phyloP scores from a whole-genome alignment of 2,113 vertebrate species.

The Acanthisitta chloris region DNA sequence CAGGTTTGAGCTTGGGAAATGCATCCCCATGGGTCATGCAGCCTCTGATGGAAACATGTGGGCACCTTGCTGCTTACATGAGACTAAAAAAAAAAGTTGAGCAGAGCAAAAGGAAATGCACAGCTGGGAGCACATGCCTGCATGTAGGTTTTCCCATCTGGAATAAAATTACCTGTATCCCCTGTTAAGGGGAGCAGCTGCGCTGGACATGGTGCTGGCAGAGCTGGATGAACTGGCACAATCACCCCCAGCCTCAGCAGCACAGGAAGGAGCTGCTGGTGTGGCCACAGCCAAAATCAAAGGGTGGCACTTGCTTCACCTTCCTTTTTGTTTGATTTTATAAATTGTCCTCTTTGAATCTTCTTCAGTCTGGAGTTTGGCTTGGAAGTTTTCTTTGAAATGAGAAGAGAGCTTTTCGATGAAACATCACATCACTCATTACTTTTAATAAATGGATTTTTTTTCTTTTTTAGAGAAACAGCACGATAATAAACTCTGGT shows the following conservation, averaged over 20 bases:
- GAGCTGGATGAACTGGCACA: not conserved
- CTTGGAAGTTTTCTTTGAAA: not conserved
- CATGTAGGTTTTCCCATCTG: not conserved
- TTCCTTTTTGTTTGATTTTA: not conserved
- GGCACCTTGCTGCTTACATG: not conserved
- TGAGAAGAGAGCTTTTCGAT: not conserved
- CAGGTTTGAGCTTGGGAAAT: not conserved
- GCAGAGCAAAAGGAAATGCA: not conserved
- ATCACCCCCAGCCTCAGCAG: not conserved
- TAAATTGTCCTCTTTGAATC: not conserved
- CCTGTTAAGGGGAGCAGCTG: not conserved
- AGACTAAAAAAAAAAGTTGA: not conserved
- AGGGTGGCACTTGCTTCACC: not conserved
- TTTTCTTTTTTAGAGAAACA: not conserved
- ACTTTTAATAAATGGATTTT: not conserved
- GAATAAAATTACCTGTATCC: not conserved
- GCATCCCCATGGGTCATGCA: not conserved
- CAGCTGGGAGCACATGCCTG: not conserved
- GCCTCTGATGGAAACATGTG: not conserved
- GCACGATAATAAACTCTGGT: not conserved
- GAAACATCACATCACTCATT: fast-evolving
- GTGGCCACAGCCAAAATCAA: not conserved
- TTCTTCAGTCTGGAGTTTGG: not conserved
- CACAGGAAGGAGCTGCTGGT: not conserved
- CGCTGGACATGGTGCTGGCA: not conserved